phyloP scores from a whole-genome alignment of 2,888 invertebrate species.

The Archips crataeganus region DNA sequence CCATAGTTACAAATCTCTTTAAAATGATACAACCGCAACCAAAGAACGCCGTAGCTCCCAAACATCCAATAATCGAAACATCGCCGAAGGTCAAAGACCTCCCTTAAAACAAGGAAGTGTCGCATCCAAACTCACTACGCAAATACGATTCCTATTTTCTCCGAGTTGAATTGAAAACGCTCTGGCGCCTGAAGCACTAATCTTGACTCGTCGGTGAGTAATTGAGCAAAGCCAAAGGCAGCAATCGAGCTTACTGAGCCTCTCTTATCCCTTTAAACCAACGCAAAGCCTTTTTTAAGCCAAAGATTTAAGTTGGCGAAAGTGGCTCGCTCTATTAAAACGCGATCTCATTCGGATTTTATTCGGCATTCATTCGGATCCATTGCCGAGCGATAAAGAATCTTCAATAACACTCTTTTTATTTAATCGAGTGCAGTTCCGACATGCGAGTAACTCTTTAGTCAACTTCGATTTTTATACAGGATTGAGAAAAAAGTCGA shows the following conservation, averaged over 20 bases:
- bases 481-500: neutral
- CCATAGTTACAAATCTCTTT: neutral
- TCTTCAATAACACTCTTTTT: slow-evolving; percentile 31
- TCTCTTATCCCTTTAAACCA: slow-evolving; percentile 83
- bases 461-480: neutral
- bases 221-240: slow-evolving; percentile 80
- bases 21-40: neutral
- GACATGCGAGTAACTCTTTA: slow-evolving; percentile 12
- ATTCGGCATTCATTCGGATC: slow-evolving; percentile 53
- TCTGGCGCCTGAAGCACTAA: slow-evolving; percentile 55
- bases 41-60: neutral
- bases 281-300: slow-evolving; percentile 85
- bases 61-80: slow-evolving; percentile 27
- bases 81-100: slow-evolving; percentile 34
- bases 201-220: slow-evolving; percentile 77
- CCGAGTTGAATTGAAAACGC: slow-evolving; percentile 41
- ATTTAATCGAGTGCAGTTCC: slow-evolving; percentile 19
- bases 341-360: slow-evolving; percentile 74
- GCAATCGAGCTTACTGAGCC: slow-evolving; percentile 79
- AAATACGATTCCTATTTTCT: slow-evolving; percentile 49
- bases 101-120: slow-evolving; percentile 27
- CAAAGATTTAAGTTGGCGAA: slow-evolving; percentile 84
- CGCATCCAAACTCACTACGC: slow-evolving; percentile 48
- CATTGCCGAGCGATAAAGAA: slow-evolving; percentile 31
- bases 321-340: slow-evolving; percentile 83